Conservation (phyloP, 2,797 vertebrate genomes). For the Acanthopagrus latus region DNA sequence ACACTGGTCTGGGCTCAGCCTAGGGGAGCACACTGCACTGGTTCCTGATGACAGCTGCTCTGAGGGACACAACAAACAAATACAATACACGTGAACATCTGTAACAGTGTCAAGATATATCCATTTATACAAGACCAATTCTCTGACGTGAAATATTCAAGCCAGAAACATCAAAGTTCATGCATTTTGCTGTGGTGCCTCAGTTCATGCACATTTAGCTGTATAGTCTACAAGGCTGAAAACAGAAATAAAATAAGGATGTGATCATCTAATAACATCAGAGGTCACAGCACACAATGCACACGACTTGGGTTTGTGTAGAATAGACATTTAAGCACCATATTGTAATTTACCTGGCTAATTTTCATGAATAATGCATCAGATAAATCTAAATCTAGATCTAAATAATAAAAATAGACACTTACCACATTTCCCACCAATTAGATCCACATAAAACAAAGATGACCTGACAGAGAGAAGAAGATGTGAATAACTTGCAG, state of each 20-base stretch:
- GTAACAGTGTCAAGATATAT: background rate
- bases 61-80: conserved; percentile 65
- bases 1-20: conserved; percentile 96
- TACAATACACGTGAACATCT: conserved; percentile 11
- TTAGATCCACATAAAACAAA: conserved; percentile 95
- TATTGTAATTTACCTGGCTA: background rate
- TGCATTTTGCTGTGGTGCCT: background rate
- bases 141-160: background rate
- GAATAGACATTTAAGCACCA: too few relatives aligned
- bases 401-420: background rate
- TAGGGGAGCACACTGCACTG: conserved; percentile 89
- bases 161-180: background rate
- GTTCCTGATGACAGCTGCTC: conserved; percentile 91
- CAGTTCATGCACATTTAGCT: background rate
- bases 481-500: background rate
- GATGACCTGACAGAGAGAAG: conserved; percentile 87
- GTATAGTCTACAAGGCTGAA: background rate
- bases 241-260: background rate
- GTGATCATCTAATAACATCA: background rate
- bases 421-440: conserved; percentile 93
- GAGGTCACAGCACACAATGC: background rate
- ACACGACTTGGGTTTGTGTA: background rate
- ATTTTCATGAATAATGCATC: background rate
- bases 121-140: background rate
- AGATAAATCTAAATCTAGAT: too few relatives aligned